Evolutionary conservation across 2,113 vertebrate species (phyloP).

Genomic region (Mustela nigripes): DNA sequence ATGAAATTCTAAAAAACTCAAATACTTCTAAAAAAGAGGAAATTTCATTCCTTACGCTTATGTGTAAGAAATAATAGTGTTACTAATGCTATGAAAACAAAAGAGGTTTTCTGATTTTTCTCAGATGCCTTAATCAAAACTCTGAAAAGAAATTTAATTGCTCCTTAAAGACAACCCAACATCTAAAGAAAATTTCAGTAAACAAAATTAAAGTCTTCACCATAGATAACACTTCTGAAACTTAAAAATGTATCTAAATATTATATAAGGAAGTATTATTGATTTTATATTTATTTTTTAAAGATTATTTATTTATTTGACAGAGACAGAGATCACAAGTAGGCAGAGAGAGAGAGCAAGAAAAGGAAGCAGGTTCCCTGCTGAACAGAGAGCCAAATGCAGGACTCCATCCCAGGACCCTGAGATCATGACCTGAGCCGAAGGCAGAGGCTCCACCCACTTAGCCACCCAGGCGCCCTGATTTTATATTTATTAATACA

Average conservation of each 20-base stretch:
- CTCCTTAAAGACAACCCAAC: not conserved
- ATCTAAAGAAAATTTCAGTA: constrained; percentile 1
- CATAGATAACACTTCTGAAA: not conserved
- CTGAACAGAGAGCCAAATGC: too few relatives aligned
- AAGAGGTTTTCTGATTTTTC: not conserved
- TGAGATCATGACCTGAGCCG: too few relatives aligned
- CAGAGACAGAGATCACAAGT: too few relatives aligned
- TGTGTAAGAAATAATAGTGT: not conserved
- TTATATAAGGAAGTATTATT: not conserved
- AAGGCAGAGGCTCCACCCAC: too few relatives aligned
- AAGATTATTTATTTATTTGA: too few relatives aligned
- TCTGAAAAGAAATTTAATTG: constrained; percentile 3
- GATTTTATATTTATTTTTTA: not conserved
- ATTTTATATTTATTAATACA: not conserved
- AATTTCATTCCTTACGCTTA: not conserved
- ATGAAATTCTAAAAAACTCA: not conserved
- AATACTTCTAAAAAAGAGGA: not conserved
- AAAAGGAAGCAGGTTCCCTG: too few relatives aligned
- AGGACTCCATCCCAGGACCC: too few relatives aligned
- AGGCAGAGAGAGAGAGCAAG: too few relatives aligned
- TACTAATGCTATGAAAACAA: not conserved
- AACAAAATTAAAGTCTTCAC: constrained; percentile 9
- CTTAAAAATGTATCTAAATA: not conserved
- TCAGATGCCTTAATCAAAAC: not conserved
- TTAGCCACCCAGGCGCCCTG: too few relatives aligned